Conservation (phyloP, 2,797 vertebrate genomes). For the Sebastolobus altivelis region DNA sequence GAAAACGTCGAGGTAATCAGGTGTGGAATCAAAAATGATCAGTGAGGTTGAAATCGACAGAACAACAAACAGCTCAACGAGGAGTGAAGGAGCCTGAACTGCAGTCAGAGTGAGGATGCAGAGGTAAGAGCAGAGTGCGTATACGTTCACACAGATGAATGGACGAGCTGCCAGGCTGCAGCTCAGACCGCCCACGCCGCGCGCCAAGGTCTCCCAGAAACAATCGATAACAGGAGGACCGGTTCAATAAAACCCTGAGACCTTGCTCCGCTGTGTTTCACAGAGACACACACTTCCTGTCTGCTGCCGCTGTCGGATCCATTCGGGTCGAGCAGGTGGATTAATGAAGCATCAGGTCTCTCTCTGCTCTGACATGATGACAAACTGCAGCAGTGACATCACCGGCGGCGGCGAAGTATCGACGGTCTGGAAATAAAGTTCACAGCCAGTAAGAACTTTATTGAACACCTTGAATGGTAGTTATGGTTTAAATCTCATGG, state of each 20-base stretch:
- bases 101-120: neutral
- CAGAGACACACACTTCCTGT: constrained; percentile 35
- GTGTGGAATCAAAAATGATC: neutral
- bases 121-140: neutral
- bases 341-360: constrained; percentile 53
- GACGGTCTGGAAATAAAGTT: constrained; percentile 13
- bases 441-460: neutral
- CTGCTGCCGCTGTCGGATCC: constrained; percentile 25
- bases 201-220: constrained; percentile 27
- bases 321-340: constrained; percentile 44
- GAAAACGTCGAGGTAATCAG: neutral
- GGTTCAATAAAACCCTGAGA: constrained; percentile 53
- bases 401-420: neutral
- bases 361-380: constrained; percentile 35
- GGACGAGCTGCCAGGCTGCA: neutral
- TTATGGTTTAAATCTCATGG: neutral
- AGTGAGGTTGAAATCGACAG: neutral
- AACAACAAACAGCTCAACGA: neutral
- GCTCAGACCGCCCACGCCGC: neutral
- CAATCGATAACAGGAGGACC: constrained; percentile 51
- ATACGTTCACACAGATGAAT: neutral
- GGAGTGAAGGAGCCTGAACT: neutral
- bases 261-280: constrained; percentile 19
- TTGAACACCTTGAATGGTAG: neutral
- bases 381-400: constrained; percentile 11